Conservation (phyloP, 2,888 invertebrate genomes). For the Polyploca ridens region DNA sequence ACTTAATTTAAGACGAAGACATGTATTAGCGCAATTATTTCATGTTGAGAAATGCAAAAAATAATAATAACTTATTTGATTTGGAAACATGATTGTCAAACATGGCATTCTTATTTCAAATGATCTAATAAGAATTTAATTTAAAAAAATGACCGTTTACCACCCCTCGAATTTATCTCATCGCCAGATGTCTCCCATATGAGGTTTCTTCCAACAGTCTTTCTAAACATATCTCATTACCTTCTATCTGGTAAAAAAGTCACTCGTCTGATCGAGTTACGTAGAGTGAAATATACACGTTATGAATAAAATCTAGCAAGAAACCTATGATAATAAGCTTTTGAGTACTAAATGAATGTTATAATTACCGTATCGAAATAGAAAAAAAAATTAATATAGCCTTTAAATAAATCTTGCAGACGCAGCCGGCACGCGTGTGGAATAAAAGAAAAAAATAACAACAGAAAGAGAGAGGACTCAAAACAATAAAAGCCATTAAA, state of each 20-base stretch:
- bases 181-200: slow-evolving; percentile 10
- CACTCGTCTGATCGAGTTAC: slow-evolving; percentile 17
- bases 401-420: slow-evolving; percentile 61
- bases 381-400: slow-evolving; percentile 33
- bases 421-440: slow-evolving; percentile 76
- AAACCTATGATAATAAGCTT: too few relatives aligned
- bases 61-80: too few relatives aligned
- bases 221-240: slow-evolving; percentile 15
- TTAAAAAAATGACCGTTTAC: slow-evolving; percentile 19
- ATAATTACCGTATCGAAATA: slow-evolving; percentile 3
- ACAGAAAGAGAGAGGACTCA: slow-evolving; percentile 6
- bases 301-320: not conserved
- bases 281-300: too few relatives aligned
- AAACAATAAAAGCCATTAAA: slow-evolving; percentile 83
- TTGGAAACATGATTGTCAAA: too few relatives aligned
- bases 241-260: not conserved
- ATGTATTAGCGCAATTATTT: not conserved
- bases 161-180: slow-evolving; percentile 18
- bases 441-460: slow-evolving; percentile 64
- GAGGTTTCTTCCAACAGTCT: slow-evolving; percentile 13
- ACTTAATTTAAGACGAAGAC: slow-evolving; percentile 4
- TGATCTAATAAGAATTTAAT: slow-evolving; percentile 9
- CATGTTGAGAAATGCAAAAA: too few relatives aligned
- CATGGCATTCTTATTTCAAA: not conserved
- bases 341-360: not conserved